Evolutionary conservation across 2,888 invertebrate species (phyloP).

Genomic region (Uloborus plumipes): DNA sequence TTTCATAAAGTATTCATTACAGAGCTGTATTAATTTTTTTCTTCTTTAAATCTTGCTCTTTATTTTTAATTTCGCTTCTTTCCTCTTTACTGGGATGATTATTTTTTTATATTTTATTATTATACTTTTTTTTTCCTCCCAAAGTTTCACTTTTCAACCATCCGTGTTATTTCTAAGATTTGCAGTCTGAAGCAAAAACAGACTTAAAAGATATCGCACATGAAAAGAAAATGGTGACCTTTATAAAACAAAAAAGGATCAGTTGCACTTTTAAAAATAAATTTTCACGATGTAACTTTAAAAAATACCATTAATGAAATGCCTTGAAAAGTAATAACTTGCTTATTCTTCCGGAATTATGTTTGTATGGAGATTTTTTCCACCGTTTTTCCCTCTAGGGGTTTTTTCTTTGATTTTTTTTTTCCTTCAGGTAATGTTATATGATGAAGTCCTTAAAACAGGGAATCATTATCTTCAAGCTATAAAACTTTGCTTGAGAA

Average conservation of each 20-base stretch:
- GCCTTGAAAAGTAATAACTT: constrained; percentile 58
- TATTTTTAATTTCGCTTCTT: background rate
- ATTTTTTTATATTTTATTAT: background rate
- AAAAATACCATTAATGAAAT: constrained; percentile 36
- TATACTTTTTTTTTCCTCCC: constrained; percentile 1
- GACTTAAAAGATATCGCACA: constrained; percentile 23
- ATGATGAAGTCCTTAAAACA: constrained; percentile 48
- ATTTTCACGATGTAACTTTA: too few relatives aligned
- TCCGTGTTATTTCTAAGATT: constrained; percentile 40
- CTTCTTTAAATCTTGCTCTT: constrained; percentile 13
- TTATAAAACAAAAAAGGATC: constrained; percentile 6
- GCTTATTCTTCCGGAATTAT: constrained; percentile 57
- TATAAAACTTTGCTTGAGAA: constrained; percentile 52
- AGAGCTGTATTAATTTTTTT: constrained; percentile 49
- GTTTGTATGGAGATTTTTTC: constrained; percentile 39
- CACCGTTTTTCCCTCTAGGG: constrained; percentile 16
- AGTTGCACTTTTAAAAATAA: background rate
- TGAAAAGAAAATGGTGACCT: constrained; percentile 10
- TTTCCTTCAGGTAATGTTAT: constrained; percentile 21
- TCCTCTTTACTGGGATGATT: background rate
- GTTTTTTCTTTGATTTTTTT: constrained; percentile 19
- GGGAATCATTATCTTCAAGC: constrained; percentile 45
- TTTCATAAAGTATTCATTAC: constrained; percentile 64
- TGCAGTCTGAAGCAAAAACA: constrained; percentile 36
- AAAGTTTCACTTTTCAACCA: constrained; percentile 22